phyloP scores from a whole-genome alignment of 2,888 invertebrate species.

The Tetragonisca angustula region DNA sequence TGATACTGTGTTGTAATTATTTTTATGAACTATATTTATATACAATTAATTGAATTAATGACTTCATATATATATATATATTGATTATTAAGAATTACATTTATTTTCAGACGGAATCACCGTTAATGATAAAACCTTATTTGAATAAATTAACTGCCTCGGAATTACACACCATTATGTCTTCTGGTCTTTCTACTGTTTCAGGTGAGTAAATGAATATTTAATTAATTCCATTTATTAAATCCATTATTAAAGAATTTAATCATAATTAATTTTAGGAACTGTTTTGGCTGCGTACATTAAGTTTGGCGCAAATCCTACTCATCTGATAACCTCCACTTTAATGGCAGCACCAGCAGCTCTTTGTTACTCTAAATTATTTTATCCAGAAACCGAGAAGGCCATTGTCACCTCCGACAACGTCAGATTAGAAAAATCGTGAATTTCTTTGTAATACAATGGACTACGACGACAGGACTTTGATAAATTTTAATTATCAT shows the following conservation, averaged over 20 bases:
- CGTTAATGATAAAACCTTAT: constrained; percentile 94
- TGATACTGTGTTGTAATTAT: too few relatives aligned
- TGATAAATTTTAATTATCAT: background rate
- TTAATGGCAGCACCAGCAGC: constrained; percentile 99
- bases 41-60: too few relatives aligned
- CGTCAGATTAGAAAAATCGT: constrained; percentile 90
- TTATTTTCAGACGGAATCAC: constrained; percentile 92
- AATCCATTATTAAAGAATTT: background rate
- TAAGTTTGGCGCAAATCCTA: constrained; percentile 93
- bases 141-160: constrained; percentile 93
- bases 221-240: too few relatives aligned
- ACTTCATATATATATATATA: background rate
- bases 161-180: constrained; percentile 96
- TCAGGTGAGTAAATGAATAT: constrained; percentile 87
- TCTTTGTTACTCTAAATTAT: constrained; percentile 94
- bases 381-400: constrained; percentile 95
- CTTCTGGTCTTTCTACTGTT: constrained; percentile 97
- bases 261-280: constrained; percentile 85
- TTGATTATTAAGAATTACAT: background rate
- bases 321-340: constrained; percentile 95
- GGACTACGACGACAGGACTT: too few relatives aligned
- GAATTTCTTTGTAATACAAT: constrained; percentile 65
- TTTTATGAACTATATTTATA: too few relatives aligned
- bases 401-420: constrained; percentile 91
- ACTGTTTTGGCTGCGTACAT: constrained; percentile 97